Evolutionary conservation across 2,113 vertebrate genomes (phyloP), one percentile per base, ranked within the genome.

Genomic region (Tachycineta bicolor): DNA sequence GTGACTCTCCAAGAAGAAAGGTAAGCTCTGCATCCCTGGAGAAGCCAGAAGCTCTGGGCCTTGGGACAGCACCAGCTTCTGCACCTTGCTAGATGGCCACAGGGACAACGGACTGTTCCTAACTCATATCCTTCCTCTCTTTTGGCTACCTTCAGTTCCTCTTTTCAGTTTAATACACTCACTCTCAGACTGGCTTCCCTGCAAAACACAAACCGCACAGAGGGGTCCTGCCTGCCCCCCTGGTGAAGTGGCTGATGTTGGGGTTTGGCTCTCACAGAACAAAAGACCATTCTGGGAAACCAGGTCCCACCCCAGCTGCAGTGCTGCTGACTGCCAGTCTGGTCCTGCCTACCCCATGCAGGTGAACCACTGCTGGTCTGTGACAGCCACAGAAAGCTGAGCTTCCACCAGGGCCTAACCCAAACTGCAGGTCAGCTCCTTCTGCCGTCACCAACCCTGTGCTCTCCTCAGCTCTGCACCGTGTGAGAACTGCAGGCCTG

Each of bases 91-190:
- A 7, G 53, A 43, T 8, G 8, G 71, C 79, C 65, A 81, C 12
- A 4, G 53, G 43, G 73, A 83, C 83, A 92, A 94, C 62, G 1
- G 64, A 64, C 76, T 87, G 90, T 64, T 93, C 86, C 53, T 68
- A 94, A 92, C 82, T 56, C 73, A 89, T 8, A 95, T 96, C 93
- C 94, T 96, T 96, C 96, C 92, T 82, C 88, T 92, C 83, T 84
- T 75, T 8, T 26, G 64, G 49, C 69, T 71, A 22, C 49, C 62
- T 71, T 83, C 83, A 83, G 64, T 96, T 97, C 96, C 94, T 96
- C 86, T 95, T 96, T 95, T 83, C 3, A 4, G 60, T 83, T 93
- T 63, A 93, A 78, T 79, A 67, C 76, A 29, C 33, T 59, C 44
- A 52, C 23, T 75, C 69, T 77, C 60, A 33, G 33, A 46, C 81